These are phyloP conservation scores for Pocillopora damicornis DNA, from an alignment of 64 coral and sea anemone genomes.

Conservation along the genomic window DNA sequence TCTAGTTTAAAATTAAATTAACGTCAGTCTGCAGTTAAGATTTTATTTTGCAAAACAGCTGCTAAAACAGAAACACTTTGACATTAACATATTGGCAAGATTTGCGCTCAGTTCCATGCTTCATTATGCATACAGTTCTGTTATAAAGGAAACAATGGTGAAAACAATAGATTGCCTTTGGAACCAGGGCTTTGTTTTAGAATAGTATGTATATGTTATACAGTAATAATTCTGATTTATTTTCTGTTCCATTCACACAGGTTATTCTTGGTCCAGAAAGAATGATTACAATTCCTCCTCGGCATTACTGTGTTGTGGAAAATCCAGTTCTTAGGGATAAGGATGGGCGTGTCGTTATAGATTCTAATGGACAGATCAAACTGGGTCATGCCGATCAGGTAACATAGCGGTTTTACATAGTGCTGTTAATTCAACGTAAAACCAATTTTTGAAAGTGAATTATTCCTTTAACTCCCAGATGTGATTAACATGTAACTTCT, in stretches of 20 bases:
- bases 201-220: not conserved
- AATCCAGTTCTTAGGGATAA: conserved; percentile 88
- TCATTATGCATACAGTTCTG: too few relatives aligned
- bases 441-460: too few relatives aligned
- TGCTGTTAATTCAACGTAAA: not conserved
- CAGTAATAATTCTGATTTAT: not conserved
- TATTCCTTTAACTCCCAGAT: too few relatives aligned
- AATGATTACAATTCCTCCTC: conserved; percentile 95
- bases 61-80: too few relatives aligned
- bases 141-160: too few relatives aligned
- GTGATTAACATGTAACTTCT: too few relatives aligned
- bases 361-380: conserved; percentile 86
- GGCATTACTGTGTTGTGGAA: conserved; percentile 89
- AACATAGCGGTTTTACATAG: not conserved
- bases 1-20: too few relatives aligned
- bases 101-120: not conserved
- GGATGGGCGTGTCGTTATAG: conserved; percentile 58
- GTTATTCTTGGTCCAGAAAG: conserved; percentile 96
- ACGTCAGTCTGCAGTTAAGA: too few relatives aligned
- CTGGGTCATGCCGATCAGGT: conserved; percentile 75
- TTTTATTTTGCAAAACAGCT: too few relatives aligned
- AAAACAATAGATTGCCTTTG: too few relatives aligned
- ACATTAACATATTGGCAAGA: not conserved
- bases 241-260: conserved; percentile 15
- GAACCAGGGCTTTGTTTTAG: too few relatives aligned